Conservation (phyloP, 2,797 vertebrate species). For the Helostoma temminkii region DNA sequence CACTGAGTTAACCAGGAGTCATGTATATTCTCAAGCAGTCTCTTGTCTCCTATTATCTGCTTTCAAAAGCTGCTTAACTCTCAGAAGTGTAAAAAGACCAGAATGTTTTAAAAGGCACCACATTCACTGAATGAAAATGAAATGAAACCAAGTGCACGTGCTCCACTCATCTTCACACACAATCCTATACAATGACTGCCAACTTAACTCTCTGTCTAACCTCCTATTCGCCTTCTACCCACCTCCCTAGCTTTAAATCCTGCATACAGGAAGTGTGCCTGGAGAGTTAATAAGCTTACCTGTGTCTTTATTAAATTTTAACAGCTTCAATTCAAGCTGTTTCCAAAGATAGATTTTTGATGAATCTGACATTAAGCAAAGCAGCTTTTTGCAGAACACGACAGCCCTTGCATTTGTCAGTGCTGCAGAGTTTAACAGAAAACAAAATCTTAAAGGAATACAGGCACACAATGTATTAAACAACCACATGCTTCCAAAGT, state of each 20-base stretch:
- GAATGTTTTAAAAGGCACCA: slow-evolving; percentile 23
- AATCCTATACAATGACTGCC: slow-evolving; percentile 25
- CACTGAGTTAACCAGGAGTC: slow-evolving; percentile 22
- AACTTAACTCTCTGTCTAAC: slow-evolving; percentile 32
- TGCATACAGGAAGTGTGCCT: slow-evolving; percentile 56
- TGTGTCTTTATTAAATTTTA: slow-evolving; percentile 73
- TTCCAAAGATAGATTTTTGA: slow-evolving; percentile 64
- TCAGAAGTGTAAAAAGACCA: slow-evolving; percentile 24
- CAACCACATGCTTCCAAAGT: not conserved
- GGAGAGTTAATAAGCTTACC: slow-evolving; percentile 76
- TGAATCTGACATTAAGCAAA: slow-evolving; percentile 64
- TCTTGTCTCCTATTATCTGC: slow-evolving; percentile 47
- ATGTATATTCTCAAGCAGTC: slow-evolving; percentile 30
- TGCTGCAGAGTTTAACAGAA: slow-evolving; percentile 7
- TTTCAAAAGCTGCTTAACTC: slow-evolving; percentile 58
- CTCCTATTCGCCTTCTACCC: slow-evolving; percentile 32
- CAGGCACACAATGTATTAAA: slow-evolving; percentile 12
- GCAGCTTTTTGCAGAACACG: slow-evolving; percentile 54
- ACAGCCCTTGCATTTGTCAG: slow-evolving; percentile 40
- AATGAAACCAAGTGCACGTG: slow-evolving; percentile 40
- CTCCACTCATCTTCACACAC: slow-evolving; percentile 47
- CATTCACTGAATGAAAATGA: slow-evolving; percentile 24
- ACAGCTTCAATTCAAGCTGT: slow-evolving; percentile 45
- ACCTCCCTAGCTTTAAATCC: slow-evolving; percentile 53
- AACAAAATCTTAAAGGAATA: slow-evolving; percentile 5